Conservation (phyloP, 2,113 vertebrate genomes). For the Perca fluviatilis region DNA sequence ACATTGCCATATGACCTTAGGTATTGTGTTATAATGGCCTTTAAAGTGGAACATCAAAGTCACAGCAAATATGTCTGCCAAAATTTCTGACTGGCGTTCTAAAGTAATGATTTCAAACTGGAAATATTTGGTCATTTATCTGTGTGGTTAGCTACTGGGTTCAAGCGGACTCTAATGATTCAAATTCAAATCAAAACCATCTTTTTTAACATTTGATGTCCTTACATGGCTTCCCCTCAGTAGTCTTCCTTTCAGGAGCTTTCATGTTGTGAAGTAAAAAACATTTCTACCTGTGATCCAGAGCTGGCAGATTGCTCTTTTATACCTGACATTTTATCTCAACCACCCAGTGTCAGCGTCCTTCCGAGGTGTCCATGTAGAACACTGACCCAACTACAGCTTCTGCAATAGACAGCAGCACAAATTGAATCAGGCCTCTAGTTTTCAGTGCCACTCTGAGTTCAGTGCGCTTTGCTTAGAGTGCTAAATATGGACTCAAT, state of each 20-base stretch:
- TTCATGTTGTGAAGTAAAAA: constrained; percentile 63
- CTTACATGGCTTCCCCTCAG: constrained; percentile 36
- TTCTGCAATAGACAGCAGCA: background rate
- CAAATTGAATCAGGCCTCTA: background rate
- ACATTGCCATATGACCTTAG: constrained; percentile 48
- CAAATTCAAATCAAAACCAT: constrained; percentile 60
- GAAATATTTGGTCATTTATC: constrained; percentile 44
- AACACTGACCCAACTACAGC: constrained; percentile 6
- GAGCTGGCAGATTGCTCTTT: constrained; percentile 58
- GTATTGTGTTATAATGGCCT: constrained; percentile 65
- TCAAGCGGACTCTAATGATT: constrained; percentile 30
- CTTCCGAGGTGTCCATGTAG: constrained; percentile 8
- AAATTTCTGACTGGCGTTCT: constrained; percentile 9
- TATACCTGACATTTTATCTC: constrained; percentile 34
- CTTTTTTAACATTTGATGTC: constrained; percentile 58
- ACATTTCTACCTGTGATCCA: constrained; percentile 56
- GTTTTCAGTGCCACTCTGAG: background rate
- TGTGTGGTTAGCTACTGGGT: constrained; percentile 28
- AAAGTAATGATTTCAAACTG: constrained; percentile 28
- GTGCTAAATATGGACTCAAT: background rate
- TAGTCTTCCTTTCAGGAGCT: constrained; percentile 39
- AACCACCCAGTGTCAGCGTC: constrained; percentile 27
- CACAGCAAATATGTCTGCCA: constrained; percentile 19
- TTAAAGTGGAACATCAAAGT: constrained; percentile 42
- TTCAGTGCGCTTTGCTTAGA: background rate